These are phyloP conservation scores for Aphodius granarius DNA, from an alignment of 2,888 invertebrate genomes.

Conservation along the genomic window DNA sequence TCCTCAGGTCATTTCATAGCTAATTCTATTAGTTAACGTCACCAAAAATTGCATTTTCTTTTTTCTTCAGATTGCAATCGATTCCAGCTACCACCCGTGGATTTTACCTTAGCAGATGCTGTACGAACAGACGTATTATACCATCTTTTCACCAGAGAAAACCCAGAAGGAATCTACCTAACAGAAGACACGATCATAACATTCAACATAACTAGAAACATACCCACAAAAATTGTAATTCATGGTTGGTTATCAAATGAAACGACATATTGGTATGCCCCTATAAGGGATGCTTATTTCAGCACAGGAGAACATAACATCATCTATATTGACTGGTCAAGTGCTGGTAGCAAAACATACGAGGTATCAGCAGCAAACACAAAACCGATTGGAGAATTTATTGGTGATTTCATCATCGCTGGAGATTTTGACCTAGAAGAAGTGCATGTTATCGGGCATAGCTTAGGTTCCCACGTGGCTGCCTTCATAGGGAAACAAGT, in stretches of 20 bases:
- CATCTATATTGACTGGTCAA: constrained; percentile 54
- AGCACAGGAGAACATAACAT: constrained; percentile 51
- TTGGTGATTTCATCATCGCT: constrained; percentile 48
- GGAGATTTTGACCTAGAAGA: constrained; percentile 45
- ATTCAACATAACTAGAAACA: constrained; percentile 26
- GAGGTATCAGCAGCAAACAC: constrained; percentile 53
- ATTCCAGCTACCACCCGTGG: constrained; percentile 34
- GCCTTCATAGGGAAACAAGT: constrained; percentile 43
- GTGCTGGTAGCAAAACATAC: constrained; percentile 39
- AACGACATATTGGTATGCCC: constrained; percentile 46
- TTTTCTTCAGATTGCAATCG: not conserved
- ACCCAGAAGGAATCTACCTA: constrained; percentile 29
- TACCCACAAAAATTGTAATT: constrained; percentile 53
- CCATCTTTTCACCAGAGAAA: constrained; percentile 35
- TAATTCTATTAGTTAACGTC: no score
- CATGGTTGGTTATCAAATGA: constrained; percentile 57
- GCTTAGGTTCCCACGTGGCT: constrained; percentile 51
- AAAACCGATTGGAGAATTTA: constrained; percentile 51
- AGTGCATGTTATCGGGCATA: constrained; percentile 54
- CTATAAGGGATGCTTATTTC: constrained; percentile 52
- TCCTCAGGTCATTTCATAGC: no score
- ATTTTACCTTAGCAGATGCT: constrained; percentile 38
- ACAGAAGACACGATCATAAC: constrained; percentile 32
- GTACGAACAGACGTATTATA: constrained; percentile 36
- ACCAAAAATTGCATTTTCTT: no score